phyloP scores from a whole-genome alignment of 2,888 invertebrate genomes.

The Fragum whitleyi region DNA sequence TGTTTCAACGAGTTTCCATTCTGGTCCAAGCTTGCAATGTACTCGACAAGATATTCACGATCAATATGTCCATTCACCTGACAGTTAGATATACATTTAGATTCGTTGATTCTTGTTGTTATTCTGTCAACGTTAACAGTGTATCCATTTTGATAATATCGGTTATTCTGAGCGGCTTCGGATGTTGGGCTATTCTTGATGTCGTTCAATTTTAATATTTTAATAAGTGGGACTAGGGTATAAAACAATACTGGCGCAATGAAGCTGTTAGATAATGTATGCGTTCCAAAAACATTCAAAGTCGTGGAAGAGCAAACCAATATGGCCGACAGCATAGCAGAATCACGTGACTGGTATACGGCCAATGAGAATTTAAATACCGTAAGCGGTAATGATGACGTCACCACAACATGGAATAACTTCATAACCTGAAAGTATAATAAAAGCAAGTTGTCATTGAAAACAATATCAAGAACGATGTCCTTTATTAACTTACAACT shows the following conservation, averaged over 20 bases:
- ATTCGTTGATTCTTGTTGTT: no score
- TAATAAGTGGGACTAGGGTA: conserved; percentile 26
- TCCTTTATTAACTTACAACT: no score
- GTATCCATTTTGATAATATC: not conserved
- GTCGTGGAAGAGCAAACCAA: conserved; percentile 70
- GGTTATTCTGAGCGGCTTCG: not conserved
- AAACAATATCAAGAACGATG: no score
- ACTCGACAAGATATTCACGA: not conserved
- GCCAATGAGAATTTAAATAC: conserved; percentile 68
- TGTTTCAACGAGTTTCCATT: conserved; percentile 6
- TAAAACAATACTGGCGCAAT: conserved; percentile 72
- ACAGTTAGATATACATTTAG: not conserved
- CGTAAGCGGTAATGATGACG: conserved; percentile 71
- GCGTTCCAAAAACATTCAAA: conserved; percentile 77
- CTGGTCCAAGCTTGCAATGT: not conserved
- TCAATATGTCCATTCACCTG: conserved; percentile 1
- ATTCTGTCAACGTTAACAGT: not conserved
- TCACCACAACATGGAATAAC: conserved; percentile 65
- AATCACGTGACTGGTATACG: conserved; percentile 66
- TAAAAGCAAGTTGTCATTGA: not conserved
- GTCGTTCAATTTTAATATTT: not conserved
- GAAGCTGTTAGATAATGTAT: conserved; percentile 79
- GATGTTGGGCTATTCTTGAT: not conserved
- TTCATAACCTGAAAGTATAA: conserved; percentile 71
- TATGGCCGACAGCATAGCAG: conserved; percentile 70